Evolutionary conservation across 2,888 invertebrate genomes (phyloP).

Genomic region (Tigriopus californicus): DNA sequence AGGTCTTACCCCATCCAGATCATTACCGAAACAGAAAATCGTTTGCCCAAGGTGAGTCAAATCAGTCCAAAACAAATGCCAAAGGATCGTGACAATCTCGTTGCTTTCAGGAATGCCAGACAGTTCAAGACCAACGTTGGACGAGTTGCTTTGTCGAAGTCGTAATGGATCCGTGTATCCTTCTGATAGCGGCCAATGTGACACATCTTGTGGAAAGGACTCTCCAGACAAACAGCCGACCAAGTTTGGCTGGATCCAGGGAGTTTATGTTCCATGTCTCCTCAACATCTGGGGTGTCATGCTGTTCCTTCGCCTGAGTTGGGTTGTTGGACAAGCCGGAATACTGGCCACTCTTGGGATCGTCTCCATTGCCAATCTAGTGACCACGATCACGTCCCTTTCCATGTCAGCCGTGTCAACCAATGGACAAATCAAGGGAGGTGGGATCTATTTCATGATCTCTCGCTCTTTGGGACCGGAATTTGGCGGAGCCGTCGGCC

Average conservation of each 20-base stretch:
- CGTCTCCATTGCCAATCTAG: conserved; percentile 61
- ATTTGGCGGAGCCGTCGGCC: conserved; percentile 41
- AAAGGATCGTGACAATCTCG: neutral
- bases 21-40: conserved; percentile 29
- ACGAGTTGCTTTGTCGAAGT: conserved; percentile 31
- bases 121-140: conserved; percentile 24
- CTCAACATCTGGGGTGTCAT: conserved; percentile 98
- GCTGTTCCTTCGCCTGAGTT: conserved; percentile 88
- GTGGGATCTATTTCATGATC: conserved; percentile 37
- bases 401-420: conserved; percentile 97
- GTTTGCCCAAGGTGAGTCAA: conserved; percentile 18
- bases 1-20: conserved; percentile 31
- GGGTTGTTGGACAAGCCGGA: conserved; percentile 92
- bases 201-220: conserved; percentile 18
- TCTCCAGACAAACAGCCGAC: conserved; percentile 26
- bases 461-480: conserved; percentile 41
- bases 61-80: neutral
- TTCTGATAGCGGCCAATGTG: neutral
- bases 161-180: neutral
- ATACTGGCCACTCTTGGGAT: conserved; percentile 45
- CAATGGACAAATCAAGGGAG: conserved; percentile 79
- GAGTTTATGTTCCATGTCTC: conserved; percentile 79
- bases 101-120: conserved; percentile 19
- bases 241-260: conserved; percentile 95
- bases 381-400: conserved; percentile 74